These are phyloP conservation scores for Heliconius himera DNA, from an alignment of 1,140 invertebrate genomes.

Conservation along the genomic window DNA sequence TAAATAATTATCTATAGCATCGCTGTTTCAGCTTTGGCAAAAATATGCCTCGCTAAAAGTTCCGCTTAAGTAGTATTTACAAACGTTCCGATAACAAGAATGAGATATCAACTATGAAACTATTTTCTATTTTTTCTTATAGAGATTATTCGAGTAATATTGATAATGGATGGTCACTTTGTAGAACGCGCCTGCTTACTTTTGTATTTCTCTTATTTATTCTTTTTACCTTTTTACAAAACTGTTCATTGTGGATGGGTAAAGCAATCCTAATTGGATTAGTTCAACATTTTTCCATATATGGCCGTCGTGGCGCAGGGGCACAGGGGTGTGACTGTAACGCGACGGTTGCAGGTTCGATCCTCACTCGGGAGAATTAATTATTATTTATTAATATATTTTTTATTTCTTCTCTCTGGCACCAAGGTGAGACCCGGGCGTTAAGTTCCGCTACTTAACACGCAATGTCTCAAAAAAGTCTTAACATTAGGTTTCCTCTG, in stretches of 20 bases:
- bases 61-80: constrained; percentile 8
- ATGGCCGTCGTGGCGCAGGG: no score
- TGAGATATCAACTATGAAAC: background rate
- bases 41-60: background rate
- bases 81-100: background rate
- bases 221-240: background rate
- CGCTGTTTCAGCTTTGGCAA: background rate
- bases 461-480: no score
- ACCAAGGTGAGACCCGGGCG: no score
- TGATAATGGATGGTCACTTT: constrained; percentile 27
- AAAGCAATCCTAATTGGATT: background rate
- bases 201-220: constrained; percentile 1
- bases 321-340: no score
- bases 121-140: constrained; percentile 15
- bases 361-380: no score
- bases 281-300: background rate
- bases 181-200: background rate
- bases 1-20: background rate
- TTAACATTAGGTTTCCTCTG: no score
- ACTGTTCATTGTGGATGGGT: background rate
- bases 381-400: no score
- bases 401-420: no score
- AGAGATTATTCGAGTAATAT: constrained; percentile 24
- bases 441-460: no score
- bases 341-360: no score